phyloP scores from a whole-genome alignment of 2,888 invertebrate species.

The Stenodera caucasica region DNA sequence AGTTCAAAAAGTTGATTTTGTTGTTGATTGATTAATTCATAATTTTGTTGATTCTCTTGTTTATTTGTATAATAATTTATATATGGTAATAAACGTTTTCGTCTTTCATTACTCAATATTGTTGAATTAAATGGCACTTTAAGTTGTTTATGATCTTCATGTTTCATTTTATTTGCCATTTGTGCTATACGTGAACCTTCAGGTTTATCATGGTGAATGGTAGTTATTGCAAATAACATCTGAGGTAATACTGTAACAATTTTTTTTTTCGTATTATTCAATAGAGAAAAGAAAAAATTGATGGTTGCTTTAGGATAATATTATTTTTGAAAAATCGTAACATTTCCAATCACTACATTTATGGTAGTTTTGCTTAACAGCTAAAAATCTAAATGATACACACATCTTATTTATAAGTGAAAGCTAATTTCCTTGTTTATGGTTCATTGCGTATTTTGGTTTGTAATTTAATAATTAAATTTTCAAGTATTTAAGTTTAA shows the following conservation, averaged over 20 bases:
- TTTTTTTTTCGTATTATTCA: slow-evolving; percentile 8
- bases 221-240: slow-evolving; percentile 43
- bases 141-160: slow-evolving; percentile 19
- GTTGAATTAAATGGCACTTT: slow-evolving; percentile 17
- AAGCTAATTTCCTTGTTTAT: slow-evolving; percentile 25
- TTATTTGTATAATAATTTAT: slow-evolving; percentile 70
- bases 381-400: slow-evolving; percentile 15
- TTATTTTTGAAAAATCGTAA: not conserved
- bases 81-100: slow-evolving; percentile 78
- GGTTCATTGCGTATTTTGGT: slow-evolving; percentile 25
- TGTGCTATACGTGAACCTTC: slow-evolving; percentile 35
- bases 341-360: slow-evolving; percentile 17
- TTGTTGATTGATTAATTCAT: slow-evolving; percentile 46
- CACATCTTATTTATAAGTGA: slow-evolving; percentile 25
- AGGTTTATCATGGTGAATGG: slow-evolving; percentile 51
- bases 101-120: slow-evolving; percentile 60
- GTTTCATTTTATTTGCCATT: slow-evolving; percentile 41
- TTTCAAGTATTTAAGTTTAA: not conserved
- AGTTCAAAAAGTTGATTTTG: too few relatives aligned
- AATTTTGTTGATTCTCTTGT: slow-evolving; percentile 55
- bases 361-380: slow-evolving; percentile 1
- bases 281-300: slow-evolving; percentile 10
- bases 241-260: slow-evolving; percentile 37
- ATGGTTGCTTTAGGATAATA: slow-evolving; percentile 7
- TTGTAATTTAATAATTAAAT: slow-evolving; percentile 6